A percentile compares a stretch with the other conserved stretches of the same genome.
These are phyloP conservation scores for Lagopus leucura DNA, from an alignment of 2,113 vertebrate species.

Conservation along the genomic window DNA sequence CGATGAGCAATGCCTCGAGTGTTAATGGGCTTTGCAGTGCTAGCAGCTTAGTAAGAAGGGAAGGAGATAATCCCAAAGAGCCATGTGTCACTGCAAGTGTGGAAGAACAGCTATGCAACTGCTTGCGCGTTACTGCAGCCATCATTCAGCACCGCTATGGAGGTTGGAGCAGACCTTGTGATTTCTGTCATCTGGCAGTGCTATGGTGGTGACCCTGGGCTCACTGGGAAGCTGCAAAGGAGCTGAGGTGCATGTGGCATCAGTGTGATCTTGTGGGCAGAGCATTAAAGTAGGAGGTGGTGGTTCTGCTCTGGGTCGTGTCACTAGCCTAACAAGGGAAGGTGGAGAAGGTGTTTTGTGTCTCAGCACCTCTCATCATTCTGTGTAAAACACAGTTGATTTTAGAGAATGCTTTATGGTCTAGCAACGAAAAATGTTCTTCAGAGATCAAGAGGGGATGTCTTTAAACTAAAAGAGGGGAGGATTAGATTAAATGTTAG, in stretches of 20 bases:
- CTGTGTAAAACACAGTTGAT: neutral
- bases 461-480: too few relatives aligned
- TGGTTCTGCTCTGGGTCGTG: neutral
- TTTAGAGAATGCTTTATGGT: neutral
- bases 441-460: neutral
- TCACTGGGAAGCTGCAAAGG: neutral
- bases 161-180: neutral
- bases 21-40: conserved; percentile 34
- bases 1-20: neutral
- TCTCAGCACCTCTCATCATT: neutral
- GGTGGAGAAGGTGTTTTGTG: neutral
- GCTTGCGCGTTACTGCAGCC: neutral
- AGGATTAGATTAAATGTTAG: too few relatives aligned
- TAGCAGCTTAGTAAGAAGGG: conserved; percentile 40
- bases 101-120: neutral
- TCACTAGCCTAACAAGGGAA: neutral
- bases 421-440: neutral
- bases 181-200: neutral
- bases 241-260: neutral
- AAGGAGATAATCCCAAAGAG: conserved; percentile 38
- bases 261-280: neutral
- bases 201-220: neutral
- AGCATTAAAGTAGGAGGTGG: accelerated
- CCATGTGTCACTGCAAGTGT: neutral
- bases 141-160: neutral